A percentile compares a stretch with the other conserved stretches of the same genome.
Evolutionary conservation across 2,797 vertebrate genomes (phyloP).

Genomic region (Arremon brunneinucha): DNA sequence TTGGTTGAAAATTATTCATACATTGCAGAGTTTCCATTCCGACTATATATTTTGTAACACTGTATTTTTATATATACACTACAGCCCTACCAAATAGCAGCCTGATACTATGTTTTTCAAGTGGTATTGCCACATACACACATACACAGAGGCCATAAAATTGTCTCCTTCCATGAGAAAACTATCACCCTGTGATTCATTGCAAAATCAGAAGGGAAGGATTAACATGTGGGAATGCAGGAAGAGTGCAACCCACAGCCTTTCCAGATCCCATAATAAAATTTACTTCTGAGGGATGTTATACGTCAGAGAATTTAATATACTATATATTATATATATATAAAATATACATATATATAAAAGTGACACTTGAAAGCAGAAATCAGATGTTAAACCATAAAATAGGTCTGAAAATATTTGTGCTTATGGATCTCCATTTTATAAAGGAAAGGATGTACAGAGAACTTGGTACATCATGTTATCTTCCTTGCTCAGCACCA

Average conservation of each 20-base stretch:
- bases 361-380: neutral
- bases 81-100: neutral
- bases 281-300: neutral
- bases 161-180: slow-evolving; percentile 1
- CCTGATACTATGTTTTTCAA: neutral
- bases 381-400: neutral
- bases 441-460: neutral
- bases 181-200: neutral
- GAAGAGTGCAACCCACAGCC: neutral
- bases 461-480: neutral
- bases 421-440: neutral
- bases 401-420: neutral
- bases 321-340: neutral
- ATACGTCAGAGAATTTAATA: neutral
- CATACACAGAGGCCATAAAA: neutral
- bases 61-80: neutral
- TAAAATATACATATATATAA: neutral
- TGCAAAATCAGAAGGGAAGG: neutral
- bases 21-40: neutral
- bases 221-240: neutral
- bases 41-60: neutral
- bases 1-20: neutral
- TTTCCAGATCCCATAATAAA: neutral
- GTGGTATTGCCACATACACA: neutral
- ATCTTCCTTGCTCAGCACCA: neutral